Evolutionary conservation across 1,140 invertebrate species (phyloP), one percentile per base, ranked within the genome.

Genomic region (Oryctes rhinoceros): DNA sequence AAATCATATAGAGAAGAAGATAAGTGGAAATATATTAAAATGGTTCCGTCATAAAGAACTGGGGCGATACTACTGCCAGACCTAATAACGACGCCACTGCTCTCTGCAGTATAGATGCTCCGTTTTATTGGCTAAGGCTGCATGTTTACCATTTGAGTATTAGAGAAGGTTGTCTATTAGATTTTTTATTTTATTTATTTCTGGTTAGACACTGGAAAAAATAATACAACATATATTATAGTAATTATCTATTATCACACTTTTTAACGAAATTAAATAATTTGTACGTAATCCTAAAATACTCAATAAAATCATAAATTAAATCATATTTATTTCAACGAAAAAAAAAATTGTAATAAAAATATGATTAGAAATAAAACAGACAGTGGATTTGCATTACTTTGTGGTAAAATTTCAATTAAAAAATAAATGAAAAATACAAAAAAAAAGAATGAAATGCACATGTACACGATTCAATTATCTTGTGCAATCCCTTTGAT

Each of bases 251-350:
- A 71, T 71, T 71, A 71, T 71, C 65, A 71, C 65, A 71, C 65
- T 10, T 71, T 71, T 71, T 71, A 71, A 71, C 65, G 35, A 71
- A 71, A 71, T 71, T 71, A 71, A 71, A 71, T 71, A 24, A 24
- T 71, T 71, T 71, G 65, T 71, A 71, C 65, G 35, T 71, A 71
- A 71, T 71, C 35, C 65, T 71, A 71, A 71, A 71, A 71, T 71
- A 71, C 65, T 71, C 24, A 30, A 71, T 71, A 71, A 71, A 71
- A 71, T 71, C 35, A 71, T 67, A 67, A 67, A 67, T 67, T 67
- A 67, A 67, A 67, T 37, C 65, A 24, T 59, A 59, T 62, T 62
- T 62, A 20, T 37, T 71, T 30, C 35, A 30, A 71, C 37, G 20
- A 71, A 71, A 71, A 44, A 44, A 62, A 2, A 71, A 71, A 35